Conservation (phyloP, 2,797 vertebrate species). For the Acrossocheilus fasciatus region DNA sequence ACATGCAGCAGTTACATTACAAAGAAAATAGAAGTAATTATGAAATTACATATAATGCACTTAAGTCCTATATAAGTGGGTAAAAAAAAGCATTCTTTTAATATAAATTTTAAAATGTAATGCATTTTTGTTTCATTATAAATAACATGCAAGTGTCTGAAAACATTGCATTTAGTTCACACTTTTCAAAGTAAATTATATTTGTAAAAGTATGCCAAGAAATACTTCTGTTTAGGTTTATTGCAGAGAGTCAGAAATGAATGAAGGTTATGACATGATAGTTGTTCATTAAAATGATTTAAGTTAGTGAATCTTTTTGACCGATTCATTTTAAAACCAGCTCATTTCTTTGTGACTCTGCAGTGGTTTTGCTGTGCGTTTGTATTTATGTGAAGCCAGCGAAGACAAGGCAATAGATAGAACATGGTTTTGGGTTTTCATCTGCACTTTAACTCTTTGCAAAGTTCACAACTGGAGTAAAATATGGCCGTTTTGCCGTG, state of each 20-base stretch:
- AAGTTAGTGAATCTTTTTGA: not conserved
- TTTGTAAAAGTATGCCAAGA: not conserved
- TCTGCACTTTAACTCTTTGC: not conserved
- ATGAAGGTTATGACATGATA: not conserved
- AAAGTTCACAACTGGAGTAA: not conserved
- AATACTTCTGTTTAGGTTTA: not conserved
- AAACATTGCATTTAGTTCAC: not conserved
- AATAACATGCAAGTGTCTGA: not conserved
- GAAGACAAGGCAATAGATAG: too few relatives aligned
- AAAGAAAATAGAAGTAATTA: not conserved
- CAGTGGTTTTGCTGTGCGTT: not conserved
- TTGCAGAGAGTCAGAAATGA: not conserved
- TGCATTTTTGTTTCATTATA: too few relatives aligned
- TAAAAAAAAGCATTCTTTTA: too few relatives aligned
- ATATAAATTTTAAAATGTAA: too few relatives aligned
- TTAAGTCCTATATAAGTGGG: not conserved
- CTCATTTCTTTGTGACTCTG: not conserved
- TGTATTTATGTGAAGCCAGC: not conserved
- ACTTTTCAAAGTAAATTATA: not conserved
- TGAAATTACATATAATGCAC: not conserved
- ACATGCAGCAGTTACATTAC: not conserved
- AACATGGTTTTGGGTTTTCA: not conserved
- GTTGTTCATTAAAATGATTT: not conserved
- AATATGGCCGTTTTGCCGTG: not conserved
- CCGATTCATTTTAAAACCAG: not conserved